Base-by-base conservation (phyloP, 2,888 invertebrate genomes). In the Volucella inanis region DNA sequence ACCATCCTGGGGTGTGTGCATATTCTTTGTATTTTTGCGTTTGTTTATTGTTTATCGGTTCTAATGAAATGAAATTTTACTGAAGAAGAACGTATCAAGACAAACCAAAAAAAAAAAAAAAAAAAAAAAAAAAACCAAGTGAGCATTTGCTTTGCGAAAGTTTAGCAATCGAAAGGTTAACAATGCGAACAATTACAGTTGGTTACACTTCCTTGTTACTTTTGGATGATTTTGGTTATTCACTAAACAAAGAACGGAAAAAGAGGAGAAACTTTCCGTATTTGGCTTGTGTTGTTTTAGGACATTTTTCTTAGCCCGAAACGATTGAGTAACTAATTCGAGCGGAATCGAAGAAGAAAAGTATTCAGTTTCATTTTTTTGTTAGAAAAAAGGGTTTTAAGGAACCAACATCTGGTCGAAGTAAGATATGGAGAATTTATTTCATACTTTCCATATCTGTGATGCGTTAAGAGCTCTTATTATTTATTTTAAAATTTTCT, bases 131-230 rank as follows among this genome's bases (percentile, higher is more conserved):
- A 31, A 31, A 57, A 71, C 71, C 65, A 76, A 57, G 67, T 72
- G 71, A 77, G 70, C 71, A 67, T 71, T 82, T 77, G 71, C 67
- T 65, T 55, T 72, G 72, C 14, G 64, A 83, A 83, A 83, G 76
- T 82, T 82, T 71, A 65, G 70, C 84, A 84, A 84, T 84, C 84
- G 84, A 84, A 84, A 79, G 84, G 79, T 75, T 84, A 84, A 79
- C 78, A 84, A 79, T 79, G 84, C 84, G 84, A 84, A 70, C 79
- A 84, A 84, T 84, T 84, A 84, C 79, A 84, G 64, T 84, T 79
- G 84, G 79, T 59, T 84, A 79, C 84, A 84, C 75, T 84, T 79
- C 18, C 68, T 75, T 79, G 64, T 71, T 67, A 71, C 52, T 77
- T 70, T 75, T 68, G 22, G 38, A 11, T 49, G 22, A 64, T 75